Conservation (phyloP, 1,140 invertebrate species). For the Odontomachus brunneus region DNA sequence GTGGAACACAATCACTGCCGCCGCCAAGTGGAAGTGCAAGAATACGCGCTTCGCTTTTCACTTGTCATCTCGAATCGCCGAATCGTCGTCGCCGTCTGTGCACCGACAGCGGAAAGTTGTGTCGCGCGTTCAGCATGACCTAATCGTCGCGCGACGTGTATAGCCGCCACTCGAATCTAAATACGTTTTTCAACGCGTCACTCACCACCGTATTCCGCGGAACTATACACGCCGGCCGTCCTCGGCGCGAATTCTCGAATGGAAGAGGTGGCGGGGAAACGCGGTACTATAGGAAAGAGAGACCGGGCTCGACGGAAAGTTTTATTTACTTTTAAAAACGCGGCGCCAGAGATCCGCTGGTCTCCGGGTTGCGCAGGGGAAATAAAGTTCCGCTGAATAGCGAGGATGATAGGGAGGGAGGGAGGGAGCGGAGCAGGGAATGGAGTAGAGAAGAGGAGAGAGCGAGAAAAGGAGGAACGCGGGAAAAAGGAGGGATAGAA, state of each 20-base stretch:
- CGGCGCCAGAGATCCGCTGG: conserved; percentile 70
- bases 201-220: conserved; percentile 47
- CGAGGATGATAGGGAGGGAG: neutral
- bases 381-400: conserved; percentile 70
- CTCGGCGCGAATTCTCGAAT: conserved; percentile 59
- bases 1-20: neutral
- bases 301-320: conserved; percentile 60
- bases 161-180: conserved; percentile 49
- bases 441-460: neutral
- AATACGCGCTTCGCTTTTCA: neutral
- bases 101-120: conserved; percentile 41
- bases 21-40: neutral
- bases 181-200: conserved; percentile 57
- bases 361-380: conserved; percentile 41
- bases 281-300: neutral
- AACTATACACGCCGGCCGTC: conserved; percentile 59
- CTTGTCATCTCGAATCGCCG: neutral
- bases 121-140: conserved; percentile 18
- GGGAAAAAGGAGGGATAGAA: conserved; percentile 34
- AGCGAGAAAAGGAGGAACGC: no score
- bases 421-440: neutral
- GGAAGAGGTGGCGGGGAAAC: conserved; percentile 11
- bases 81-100: neutral
- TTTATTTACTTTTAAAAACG: conserved; percentile 74
- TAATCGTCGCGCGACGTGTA: conserved; percentile 52